Evolutionary conservation across 2,113 vertebrate genomes (phyloP).

Genomic region (Cyanoliseus patagonus): DNA sequence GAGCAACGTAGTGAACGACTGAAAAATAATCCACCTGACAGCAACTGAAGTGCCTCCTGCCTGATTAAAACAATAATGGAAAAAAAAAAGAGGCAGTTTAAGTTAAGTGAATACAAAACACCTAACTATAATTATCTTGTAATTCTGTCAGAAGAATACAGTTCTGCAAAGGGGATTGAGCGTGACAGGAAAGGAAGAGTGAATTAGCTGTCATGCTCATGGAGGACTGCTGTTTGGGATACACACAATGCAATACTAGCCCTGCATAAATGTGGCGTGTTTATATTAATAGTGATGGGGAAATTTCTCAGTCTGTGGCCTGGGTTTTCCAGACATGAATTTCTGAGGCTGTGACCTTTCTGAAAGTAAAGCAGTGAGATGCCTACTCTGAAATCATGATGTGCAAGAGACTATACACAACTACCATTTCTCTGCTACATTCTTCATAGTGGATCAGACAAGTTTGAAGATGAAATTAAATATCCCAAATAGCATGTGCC

Average conservation of each 20-base stretch:
- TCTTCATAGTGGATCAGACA: background rate
- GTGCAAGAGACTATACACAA: background rate
- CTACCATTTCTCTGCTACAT: background rate
- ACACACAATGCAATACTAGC: fast-evolving
- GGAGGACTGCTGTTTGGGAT: background rate
- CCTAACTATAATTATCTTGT: constrained; percentile 54
- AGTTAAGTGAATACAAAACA: constrained; percentile 51
- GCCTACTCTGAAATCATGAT: background rate
- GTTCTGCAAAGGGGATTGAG: background rate
- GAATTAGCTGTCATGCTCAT: background rate
- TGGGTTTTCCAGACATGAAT: background rate
- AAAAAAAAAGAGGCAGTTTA: constrained; percentile 38
- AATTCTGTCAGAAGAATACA: background rate
- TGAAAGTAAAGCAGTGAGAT: background rate
- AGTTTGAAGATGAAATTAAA: constrained; percentile 45
- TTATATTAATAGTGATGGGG: background rate
- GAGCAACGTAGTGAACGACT: background rate
- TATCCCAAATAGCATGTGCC: constrained; percentile 36
- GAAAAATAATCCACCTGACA: constrained; percentile 64
- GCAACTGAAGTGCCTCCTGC: background rate
- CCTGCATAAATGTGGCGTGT: fast-evolving
- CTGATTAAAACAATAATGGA: constrained; percentile 8
- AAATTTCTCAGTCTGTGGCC: background rate
- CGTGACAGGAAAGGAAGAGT: background rate
- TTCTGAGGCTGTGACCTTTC: constrained; percentile 18